Evolutionary conservation across 2,113 vertebrate genomes (phyloP).

Genomic region (Astur gentilis): DNA sequence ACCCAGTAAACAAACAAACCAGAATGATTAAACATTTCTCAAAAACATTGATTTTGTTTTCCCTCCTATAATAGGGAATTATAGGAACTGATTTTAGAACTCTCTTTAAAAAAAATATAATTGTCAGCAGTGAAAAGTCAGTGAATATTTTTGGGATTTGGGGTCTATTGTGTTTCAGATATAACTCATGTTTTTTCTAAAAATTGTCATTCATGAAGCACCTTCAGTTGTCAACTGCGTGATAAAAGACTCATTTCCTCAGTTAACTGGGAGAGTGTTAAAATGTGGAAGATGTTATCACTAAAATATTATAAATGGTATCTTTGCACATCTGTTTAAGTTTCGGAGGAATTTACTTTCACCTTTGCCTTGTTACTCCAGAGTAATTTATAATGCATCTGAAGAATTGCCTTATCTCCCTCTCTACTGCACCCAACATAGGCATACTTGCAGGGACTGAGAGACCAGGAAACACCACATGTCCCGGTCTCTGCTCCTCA

Average conservation of each 20-base stretch:
- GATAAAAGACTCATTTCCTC: neutral
- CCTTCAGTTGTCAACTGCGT: neutral
- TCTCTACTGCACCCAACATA: neutral
- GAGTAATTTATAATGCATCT: neutral
- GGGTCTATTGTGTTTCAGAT: neutral
- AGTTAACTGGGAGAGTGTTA: conserved; percentile 2
- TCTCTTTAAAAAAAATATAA: neutral
- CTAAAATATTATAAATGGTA: neutral
- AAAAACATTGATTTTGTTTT: neutral
- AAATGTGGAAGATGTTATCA: neutral
- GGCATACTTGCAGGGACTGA: fast-evolving
- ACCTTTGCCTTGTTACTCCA: neutral
- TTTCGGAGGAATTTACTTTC: conserved; percentile 1
- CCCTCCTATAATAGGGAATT: neutral
- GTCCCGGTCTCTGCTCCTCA: neutral
- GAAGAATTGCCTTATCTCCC: neutral
- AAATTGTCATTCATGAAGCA: neutral
- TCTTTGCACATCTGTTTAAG: neutral
- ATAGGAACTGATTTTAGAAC: neutral
- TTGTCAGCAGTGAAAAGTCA: neutral
- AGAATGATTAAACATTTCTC: conserved; percentile 4
- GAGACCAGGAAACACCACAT: neutral
- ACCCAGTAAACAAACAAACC: neutral
- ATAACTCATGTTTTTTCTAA: neutral
- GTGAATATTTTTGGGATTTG: neutral